Conservation (phyloP, 2,113 vertebrate genomes). For the Steatornis caripensis region DNA sequence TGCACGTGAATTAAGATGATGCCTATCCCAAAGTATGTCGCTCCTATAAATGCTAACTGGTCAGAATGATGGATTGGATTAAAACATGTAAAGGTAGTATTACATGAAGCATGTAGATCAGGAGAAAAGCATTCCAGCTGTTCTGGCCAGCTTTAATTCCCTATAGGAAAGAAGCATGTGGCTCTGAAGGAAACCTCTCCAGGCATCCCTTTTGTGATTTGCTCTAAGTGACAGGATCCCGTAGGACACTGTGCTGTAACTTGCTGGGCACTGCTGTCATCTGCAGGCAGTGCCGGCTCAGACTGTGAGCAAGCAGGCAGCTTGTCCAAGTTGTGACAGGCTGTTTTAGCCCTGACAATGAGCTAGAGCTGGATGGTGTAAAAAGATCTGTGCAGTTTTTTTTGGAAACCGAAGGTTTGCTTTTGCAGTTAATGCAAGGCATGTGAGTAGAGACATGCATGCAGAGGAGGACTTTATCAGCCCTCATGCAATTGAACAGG, state of each 20-base stretch:
- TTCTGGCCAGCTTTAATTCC: background rate
- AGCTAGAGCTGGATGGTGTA: background rate
- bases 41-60: background rate
- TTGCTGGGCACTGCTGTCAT: background rate
- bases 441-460: background rate
- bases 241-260: background rate
- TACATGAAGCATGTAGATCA: accelerated
- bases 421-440: background rate
- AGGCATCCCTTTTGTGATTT: background rate
- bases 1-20: background rate
- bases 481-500: accelerated
- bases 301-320: accelerated
- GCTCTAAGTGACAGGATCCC: background rate
- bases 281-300: background rate
- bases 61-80: background rate
- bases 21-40: background rate
- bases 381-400: background rate
- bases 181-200: background rate
- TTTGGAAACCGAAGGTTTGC: background rate
- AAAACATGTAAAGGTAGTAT: background rate
- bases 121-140: background rate
- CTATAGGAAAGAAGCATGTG: background rate
- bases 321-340: background rate
- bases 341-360: background rate
- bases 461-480: background rate